Evolutionary conservation across 2,888 invertebrate species (phyloP), one percentile per base, ranked within the genome.

Genomic region (Aphrophora alni): DNA sequence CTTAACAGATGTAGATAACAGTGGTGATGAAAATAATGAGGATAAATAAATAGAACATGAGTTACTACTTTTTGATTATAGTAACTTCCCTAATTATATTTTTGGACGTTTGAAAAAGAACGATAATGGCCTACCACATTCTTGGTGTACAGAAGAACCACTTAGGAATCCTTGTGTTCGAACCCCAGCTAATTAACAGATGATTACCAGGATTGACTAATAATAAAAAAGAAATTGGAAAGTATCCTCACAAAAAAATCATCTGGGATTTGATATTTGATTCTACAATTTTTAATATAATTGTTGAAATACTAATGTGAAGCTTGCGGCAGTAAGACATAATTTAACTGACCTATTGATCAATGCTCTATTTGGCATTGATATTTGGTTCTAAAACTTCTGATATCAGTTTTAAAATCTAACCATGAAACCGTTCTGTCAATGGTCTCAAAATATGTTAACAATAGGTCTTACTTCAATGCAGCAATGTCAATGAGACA

Each of bases 401-500:
- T 73, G 14, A 27, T 72, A n/a, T 38, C 44, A 0, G 59, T 59
- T 14, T 24, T 78, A 17, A 25, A 51, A 44, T 26, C 44, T 26
- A 28, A 28, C 24, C 38, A 51, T 24, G 27, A 71, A 26, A 78
- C 70, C 14, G 14, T 72, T 26, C 17, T 38, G 10, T 26, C 70
- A 38, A 71, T 78, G 33, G 70, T 38, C 44, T 25, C 38, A 38
- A 78, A 26, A 27, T 38, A 75, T 75, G 12, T 81, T 81, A 72
- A 3, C 27, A 51, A 51, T 25, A 70, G 70, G 14, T 26, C 44
- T 26, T 26, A 38, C n/a, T 77, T 78, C 71, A 27, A 70, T 51
- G 38, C 75, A 10, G 73, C 77, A 5, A 78, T 78, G 78, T 78
- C 81, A 5, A 25, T 74, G 51, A 77, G 70, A 44, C 51, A 78